These are phyloP conservation scores for Bombyx mandarina DNA, from an alignment of 1,140 invertebrate species.

Conservation along the genomic window DNA sequence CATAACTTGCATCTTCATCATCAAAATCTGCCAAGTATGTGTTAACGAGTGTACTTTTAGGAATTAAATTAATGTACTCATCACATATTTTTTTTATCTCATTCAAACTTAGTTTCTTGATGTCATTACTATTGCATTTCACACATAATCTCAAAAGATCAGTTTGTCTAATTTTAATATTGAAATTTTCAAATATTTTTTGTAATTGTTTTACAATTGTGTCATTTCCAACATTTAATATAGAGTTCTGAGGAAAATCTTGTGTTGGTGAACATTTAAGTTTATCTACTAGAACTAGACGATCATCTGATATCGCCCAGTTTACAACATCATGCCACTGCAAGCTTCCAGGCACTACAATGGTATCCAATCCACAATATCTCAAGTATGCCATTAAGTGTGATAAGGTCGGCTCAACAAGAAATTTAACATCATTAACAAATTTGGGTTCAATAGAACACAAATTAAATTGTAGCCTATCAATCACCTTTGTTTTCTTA, in stretches of 20 bases:
- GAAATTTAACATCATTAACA: slow-evolving; percentile 38
- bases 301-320: slow-evolving; percentile 43
- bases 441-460: slow-evolving; percentile 23
- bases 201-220: slow-evolving; percentile 37
- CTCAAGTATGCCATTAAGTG: slow-evolving; percentile 42
- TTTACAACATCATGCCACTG: slow-evolving; percentile 55
- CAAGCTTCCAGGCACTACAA: slow-evolving; percentile 28
- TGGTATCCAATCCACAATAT: slow-evolving; percentile 54
- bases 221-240: slow-evolving; percentile 41
- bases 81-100: slow-evolving; percentile 25
- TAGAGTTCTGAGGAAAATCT: slow-evolving; percentile 45
- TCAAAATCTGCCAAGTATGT: slow-evolving; percentile 23
- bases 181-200: slow-evolving; percentile 39
- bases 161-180: slow-evolving; percentile 33
- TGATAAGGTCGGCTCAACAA: slow-evolving; percentile 39
- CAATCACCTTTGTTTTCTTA: slow-evolving; percentile 49
- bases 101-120: slow-evolving; percentile 27
- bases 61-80: slow-evolving; percentile 5
- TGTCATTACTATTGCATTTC: slow-evolving; percentile 41
- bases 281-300: slow-evolving; percentile 42
- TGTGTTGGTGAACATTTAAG: slow-evolving; percentile 37
- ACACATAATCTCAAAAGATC: slow-evolving; percentile 46
- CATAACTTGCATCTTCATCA: slow-evolving; percentile 35
- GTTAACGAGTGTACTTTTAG: slow-evolving; percentile 13
- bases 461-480: slow-evolving; percentile 25